Conservation (phyloP, 2,797 vertebrate genomes). For the Lycodopsis pacificus region DNA sequence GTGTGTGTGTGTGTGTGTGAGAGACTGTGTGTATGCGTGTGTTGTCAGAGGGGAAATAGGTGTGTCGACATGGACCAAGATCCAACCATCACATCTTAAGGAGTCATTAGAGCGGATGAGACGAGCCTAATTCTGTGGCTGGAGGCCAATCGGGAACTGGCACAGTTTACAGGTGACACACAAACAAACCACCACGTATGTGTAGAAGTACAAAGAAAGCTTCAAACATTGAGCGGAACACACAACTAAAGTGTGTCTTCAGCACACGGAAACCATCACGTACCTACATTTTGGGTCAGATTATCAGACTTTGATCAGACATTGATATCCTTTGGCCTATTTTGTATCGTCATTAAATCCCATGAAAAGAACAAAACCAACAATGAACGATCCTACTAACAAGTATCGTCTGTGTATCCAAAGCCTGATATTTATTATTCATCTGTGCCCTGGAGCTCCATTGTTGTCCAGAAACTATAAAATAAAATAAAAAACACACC, state of each 20-base stretch:
- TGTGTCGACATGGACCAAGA: slow-evolving; percentile 45
- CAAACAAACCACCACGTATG: neutral
- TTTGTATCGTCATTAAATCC: neutral
- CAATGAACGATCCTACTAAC: neutral
- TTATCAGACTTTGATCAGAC: neutral
- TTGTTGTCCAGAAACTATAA: neutral
- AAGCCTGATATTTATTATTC: neutral
- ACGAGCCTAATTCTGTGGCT: slow-evolving; percentile 58
- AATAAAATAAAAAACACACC: neutral
- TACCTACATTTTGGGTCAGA: neutral
- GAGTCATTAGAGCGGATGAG: slow-evolving; percentile 73
- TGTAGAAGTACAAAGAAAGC: slow-evolving; percentile 1
- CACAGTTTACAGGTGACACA: slow-evolving; percentile 50
- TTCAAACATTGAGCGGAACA: slow-evolving; percentile 3
- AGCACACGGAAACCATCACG: neutral
- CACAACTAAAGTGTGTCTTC: neutral
- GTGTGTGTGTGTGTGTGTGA: slow-evolving; percentile 9
- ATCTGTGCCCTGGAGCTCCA: neutral
- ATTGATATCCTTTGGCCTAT: neutral
- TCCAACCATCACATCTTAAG: slow-evolving; percentile 61
- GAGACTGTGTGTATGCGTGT: slow-evolving; percentile 1
- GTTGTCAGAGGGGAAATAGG: slow-evolving; percentile 31
- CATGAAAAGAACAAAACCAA: neutral
- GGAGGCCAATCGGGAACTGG: slow-evolving; percentile 63
- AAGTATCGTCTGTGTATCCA: neutral